Base-by-base conservation (phyloP, 2,797 vertebrate genomes). In the Melanotaenia maccullochi region DNA sequence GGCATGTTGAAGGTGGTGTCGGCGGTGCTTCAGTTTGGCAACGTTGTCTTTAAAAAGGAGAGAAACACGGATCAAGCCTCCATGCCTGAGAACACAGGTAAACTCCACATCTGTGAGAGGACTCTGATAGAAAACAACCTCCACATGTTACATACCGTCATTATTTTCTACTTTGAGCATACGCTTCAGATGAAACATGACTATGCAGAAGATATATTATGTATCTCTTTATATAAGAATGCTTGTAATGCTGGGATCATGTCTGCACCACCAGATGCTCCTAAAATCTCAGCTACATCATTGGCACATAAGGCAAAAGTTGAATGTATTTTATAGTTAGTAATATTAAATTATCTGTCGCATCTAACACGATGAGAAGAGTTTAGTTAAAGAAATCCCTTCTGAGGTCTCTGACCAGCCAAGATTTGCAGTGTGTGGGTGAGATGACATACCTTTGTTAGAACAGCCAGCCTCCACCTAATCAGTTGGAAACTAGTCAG, bases 61-160 rank as follows among this genome's bases (percentile, higher is more conserved):
- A 96, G 97, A 77, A 99, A 99, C 87, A 98, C 97, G 0, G 98
- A 99, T 65, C 98, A 99, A 87, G 97, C 98, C 25, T 99, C 97
- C 25, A 99, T 99, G 97, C 97, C 98, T 0, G 97, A 99, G 90
- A 99, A 99, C 86, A 99, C 98, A 82, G 96, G 98, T 99, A 91
- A 68, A 33, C n/a, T 25, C 52, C 28, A 16, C 52, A 25, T 55
- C 52, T 28, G 32, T 65, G 30, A 52, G 38, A 60, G 60, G 73
- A 64, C 47, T 20, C 16, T 4, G 25, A 54, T 51, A 12, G 22
- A 51, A 51, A 51, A 51, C n/a, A 51, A 3, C 49, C 22, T 24
- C 52, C 52, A 16, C 24, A 7, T 30, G 16, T 28, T 55, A 16
- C 14, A 16, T 30, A 13, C 25, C 16, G 24, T 6, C 25, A 18